A percentile compares a stretch with the other conserved stretches of the same genome.
These are phyloP conservation scores for Drosophila subquinaria DNA, from an alignment of 2,888 invertebrate species.

Conservation along the genomic window DNA sequence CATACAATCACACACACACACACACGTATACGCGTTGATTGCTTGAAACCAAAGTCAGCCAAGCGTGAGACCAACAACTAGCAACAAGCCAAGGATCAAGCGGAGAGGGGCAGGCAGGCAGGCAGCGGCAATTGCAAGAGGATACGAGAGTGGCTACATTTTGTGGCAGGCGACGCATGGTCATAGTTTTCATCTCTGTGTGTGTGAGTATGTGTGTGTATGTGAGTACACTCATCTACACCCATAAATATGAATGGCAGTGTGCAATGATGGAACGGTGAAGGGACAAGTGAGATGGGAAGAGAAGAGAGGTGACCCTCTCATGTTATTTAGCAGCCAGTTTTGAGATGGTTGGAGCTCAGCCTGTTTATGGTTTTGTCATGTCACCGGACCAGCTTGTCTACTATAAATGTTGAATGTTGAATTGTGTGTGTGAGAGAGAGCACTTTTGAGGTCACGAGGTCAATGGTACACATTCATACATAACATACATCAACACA, in stretches of 20 bases:
- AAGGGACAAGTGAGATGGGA: not conserved
- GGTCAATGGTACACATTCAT: conserved; percentile 75
- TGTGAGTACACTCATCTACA: conserved; percentile 40
- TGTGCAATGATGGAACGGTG: not conserved
- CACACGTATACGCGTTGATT: conserved; percentile 64
- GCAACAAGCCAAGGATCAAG: conserved; percentile 61
- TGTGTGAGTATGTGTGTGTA: conserved; percentile 10
- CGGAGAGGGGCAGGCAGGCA: not conserved
- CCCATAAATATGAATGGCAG: conserved; percentile 75
- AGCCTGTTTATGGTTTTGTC: conserved; percentile 80
- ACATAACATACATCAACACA: conserved; percentile 16
- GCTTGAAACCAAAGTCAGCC: conserved; percentile 79
- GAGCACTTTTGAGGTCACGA: conserved; percentile 75
- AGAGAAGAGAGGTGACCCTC: not conserved
- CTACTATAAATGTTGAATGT: conserved; percentile 64
- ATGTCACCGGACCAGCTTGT: conserved; percentile 73
- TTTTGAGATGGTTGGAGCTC: no score
- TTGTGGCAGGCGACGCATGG: conserved; percentile 75
- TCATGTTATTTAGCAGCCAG: conserved; percentile 78
- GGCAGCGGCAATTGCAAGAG: conserved; percentile 7
- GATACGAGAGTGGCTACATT: conserved; percentile 65
- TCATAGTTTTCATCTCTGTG: conserved; percentile 32
- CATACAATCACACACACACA: conserved; percentile 7
- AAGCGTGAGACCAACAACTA: conserved; percentile 79
- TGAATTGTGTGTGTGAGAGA: conserved; percentile 47